Percentiles rank a stretch among this genome's conserved stretches.
These are phyloP conservation scores for Popillia japonica DNA, from an alignment of 1,140 invertebrate genomes.

Conservation along the genomic window DNA sequence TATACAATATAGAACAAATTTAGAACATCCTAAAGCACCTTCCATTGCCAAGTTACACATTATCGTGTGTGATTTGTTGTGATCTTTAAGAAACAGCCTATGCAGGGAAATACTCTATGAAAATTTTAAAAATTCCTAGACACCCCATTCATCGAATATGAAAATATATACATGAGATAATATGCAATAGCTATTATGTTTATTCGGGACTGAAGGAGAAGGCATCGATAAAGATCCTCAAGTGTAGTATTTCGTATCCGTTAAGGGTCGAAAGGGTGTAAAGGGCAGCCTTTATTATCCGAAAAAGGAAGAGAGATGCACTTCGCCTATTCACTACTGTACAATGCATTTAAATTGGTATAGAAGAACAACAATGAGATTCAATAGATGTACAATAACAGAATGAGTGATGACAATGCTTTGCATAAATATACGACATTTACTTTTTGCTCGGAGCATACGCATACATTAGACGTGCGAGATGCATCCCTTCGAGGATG, in stretches of 20 bases:
- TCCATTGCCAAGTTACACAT: too few relatives aligned
- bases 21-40: too few relatives aligned
- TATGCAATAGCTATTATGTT: too few relatives aligned
- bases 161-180: conserved; percentile 6
- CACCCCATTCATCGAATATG: too few relatives aligned
- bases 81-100: too few relatives aligned
- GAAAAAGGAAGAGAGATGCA: conserved; percentile 36
- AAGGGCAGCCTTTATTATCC: background rate
- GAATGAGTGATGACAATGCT: conserved; percentile 51
- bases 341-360: conserved; percentile 51
- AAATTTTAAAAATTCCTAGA: too few relatives aligned
- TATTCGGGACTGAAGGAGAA: background rate
- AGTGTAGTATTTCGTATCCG: conserved; percentile 35
- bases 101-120: too few relatives aligned
- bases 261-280: conserved; percentile 33
- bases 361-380: conserved; percentile 45
- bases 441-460: background rate
- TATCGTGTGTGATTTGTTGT: too few relatives aligned
- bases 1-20: too few relatives aligned
- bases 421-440: conserved; percentile 36
- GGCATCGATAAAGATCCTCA: conserved; percentile 37
- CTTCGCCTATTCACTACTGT: conserved; percentile 3
- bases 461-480: too few relatives aligned
- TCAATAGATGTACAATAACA: conserved; percentile 40
- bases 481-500: too few relatives aligned